Conservation (phyloP, 2,113 vertebrate species). For the Megaceryle maxima region DNA sequence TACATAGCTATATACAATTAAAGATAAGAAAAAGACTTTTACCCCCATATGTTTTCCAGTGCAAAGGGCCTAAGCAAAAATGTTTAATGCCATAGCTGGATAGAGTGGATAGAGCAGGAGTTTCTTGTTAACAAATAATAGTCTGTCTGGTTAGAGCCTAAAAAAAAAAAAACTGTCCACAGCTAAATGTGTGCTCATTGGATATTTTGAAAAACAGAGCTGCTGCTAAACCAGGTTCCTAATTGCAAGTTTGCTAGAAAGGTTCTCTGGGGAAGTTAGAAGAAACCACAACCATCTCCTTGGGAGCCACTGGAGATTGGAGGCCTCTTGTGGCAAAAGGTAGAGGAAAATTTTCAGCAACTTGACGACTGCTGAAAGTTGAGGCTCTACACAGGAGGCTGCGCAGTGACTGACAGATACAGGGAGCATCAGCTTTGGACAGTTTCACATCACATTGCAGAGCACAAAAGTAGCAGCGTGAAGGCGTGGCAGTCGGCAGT, state of each 20-base stretch:
- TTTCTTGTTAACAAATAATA: background rate
- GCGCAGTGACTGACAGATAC: background rate
- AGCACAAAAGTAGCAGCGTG: background rate
- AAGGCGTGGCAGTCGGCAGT: background rate
- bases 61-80: constrained; percentile 3
- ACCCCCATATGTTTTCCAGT: background rate
- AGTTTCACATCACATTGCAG: background rate
- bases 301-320: background rate
- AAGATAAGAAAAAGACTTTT: background rate
- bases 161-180: background rate
- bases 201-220: constrained; percentile 23
- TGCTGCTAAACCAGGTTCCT: constrained; percentile 31
- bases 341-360: constrained; percentile 4
- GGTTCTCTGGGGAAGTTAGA: background rate
- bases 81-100: background rate
- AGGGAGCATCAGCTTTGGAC: background rate
- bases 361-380: background rate
- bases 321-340: constrained; percentile 33
- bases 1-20: background rate
- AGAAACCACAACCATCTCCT: background rate
- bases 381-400: background rate
- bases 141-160: background rate
- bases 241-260: constrained; percentile 15
- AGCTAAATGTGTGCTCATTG: background rate
- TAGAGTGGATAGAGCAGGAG: background rate